A percentile compares a stretch with the other conserved stretches of the same genome.
Evolutionary conservation across 2,888 invertebrate genomes (phyloP).

Genomic region (Netelia virgata): DNA sequence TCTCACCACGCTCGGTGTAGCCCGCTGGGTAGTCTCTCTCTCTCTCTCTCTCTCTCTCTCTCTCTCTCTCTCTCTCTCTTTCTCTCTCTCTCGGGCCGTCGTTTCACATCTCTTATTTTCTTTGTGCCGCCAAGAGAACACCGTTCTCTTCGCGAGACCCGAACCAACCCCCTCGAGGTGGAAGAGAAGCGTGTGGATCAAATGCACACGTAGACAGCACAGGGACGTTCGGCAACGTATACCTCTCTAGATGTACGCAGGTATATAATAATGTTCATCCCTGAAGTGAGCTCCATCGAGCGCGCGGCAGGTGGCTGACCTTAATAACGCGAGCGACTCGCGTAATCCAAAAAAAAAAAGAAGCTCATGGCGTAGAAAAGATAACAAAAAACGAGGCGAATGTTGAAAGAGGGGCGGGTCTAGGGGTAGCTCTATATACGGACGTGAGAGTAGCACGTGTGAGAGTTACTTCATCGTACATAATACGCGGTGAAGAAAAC

Average conservation of each 20-base stretch:
- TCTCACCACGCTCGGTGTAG: constrained; percentile 53
- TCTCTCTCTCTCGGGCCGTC: constrained; percentile 66
- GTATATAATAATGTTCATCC: constrained; percentile 84
- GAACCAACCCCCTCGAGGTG: constrained; percentile 65
- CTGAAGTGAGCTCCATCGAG: constrained; percentile 83
- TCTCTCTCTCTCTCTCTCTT: constrained; percentile 46
- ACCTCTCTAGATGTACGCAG: constrained; percentile 69
- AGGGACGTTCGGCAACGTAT: constrained; percentile 24
- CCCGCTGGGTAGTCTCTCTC: constrained; percentile 43
- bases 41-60: constrained; percentile 54
- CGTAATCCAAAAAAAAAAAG: constrained; percentile 63
- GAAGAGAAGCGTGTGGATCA: constrained; percentile 46
- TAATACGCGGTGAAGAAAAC: constrained; percentile 59
- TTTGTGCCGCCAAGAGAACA: constrained; percentile 78
- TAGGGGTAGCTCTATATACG: constrained; percentile 30
- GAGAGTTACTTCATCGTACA: constrained; percentile 59
- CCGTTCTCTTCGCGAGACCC: constrained; percentile 61
- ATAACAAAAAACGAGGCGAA: constrained; percentile 53
- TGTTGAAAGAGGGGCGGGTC: constrained; percentile 47
- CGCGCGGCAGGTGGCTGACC: constrained; percentile 84
- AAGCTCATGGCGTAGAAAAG: constrained; percentile 33
- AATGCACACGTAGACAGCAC: constrained; percentile 57
- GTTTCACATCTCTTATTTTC: constrained; percentile 83
- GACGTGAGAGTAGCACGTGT: constrained; percentile 60
- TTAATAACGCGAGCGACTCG: constrained; percentile 81